phyloP scores from a whole-genome alignment of 2,888 invertebrate species.

The Iselma pallidipennis region DNA sequence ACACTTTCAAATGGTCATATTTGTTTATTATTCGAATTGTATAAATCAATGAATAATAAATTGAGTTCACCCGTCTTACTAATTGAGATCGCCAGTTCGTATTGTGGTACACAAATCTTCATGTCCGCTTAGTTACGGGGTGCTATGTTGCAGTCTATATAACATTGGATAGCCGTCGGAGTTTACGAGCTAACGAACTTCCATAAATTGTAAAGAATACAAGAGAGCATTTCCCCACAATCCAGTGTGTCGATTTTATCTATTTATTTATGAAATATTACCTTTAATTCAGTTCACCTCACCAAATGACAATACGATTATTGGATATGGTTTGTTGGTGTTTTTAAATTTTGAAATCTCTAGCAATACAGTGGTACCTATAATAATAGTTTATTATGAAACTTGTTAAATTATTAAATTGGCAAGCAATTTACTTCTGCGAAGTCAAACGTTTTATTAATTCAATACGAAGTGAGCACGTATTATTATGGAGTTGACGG shows the following conservation, averaged over 20 bases:
- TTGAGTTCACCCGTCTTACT: conserved; percentile 27
- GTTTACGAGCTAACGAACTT: conserved; percentile 53
- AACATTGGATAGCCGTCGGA: conserved; percentile 50
- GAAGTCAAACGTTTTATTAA: not conserved
- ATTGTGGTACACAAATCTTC: conserved; percentile 34
- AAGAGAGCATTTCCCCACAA: conserved; percentile 40
- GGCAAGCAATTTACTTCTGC: not conserved
- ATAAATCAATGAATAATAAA: conserved; percentile 12
- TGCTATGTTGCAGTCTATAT: conserved; percentile 52
- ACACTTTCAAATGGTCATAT: not conserved
- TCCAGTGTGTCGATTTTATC: conserved; percentile 46
- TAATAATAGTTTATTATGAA: not conserved
- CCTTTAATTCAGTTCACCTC: conserved; percentile 45
- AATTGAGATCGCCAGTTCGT: conserved; percentile 40
- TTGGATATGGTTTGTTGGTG: conserved; percentile 44
- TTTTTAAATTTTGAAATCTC: conserved; percentile 45
- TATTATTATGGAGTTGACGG: conserved; percentile 3
- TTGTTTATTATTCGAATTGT: not conserved
- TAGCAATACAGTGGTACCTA: conserved; percentile 29
- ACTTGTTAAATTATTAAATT: not conserved
- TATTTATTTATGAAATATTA: conserved; percentile 50
- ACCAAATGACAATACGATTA: conserved; percentile 45
- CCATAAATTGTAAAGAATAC: conserved; percentile 51
- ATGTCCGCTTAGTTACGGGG: conserved; percentile 48
- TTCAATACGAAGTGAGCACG: not conserved